Evolutionary conservation across 2,797 vertebrate species (phyloP).

Genomic region (Cynodonichthys magdalenae): DNA sequence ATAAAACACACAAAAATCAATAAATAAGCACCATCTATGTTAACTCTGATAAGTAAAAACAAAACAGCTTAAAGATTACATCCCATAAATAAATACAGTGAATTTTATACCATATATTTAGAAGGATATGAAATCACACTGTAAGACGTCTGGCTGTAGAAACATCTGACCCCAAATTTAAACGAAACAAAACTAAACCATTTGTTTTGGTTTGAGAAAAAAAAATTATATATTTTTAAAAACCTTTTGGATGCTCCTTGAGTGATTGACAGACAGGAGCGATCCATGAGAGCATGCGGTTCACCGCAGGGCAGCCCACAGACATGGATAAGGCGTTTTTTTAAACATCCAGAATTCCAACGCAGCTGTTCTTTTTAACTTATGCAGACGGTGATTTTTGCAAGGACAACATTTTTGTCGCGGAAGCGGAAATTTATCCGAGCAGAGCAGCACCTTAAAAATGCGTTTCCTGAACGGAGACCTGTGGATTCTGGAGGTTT

Average conservation of each 20-base stretch:
- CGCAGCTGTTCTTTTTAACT: slow-evolving; percentile 1
- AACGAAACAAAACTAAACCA: neutral
- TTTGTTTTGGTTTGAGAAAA: neutral
- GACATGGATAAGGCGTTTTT: neutral
- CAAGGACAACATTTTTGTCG: neutral
- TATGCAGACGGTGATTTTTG: slow-evolving; percentile 6
- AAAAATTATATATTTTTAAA: neutral
- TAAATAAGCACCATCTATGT: neutral
- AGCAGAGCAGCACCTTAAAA: neutral
- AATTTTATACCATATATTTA: no score
- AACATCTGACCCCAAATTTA: no score
- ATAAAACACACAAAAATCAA: no score
- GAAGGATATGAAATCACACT: neutral
- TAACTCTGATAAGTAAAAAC: neutral
- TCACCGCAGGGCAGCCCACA: neutral
- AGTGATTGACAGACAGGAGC: neutral
- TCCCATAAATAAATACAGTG: no score
- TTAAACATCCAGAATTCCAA: neutral
- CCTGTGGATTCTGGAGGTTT: no score
- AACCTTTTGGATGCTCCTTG: neutral
- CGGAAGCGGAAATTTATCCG: neutral
- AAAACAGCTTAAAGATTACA: neutral
- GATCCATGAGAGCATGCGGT: neutral
- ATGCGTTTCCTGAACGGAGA: neutral
- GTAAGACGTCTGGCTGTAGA: neutral